Evolutionary conservation across 2,888 invertebrate genomes (phyloP), one percentile per base, ranked within the genome.

Genomic region (Leptogaster cylindrica): DNA sequence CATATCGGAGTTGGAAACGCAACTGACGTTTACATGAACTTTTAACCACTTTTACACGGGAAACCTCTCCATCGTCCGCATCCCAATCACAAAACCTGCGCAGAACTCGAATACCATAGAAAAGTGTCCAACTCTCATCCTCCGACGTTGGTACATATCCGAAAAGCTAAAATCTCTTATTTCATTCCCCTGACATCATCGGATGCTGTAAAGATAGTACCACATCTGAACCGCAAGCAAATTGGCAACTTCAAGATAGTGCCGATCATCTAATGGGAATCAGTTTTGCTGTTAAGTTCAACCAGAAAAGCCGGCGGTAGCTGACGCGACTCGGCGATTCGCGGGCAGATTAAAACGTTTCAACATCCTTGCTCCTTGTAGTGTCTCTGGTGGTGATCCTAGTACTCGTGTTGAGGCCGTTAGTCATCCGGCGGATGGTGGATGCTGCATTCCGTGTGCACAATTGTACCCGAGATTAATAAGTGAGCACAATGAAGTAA

Each of bases 171-270:
- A 8, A 18, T 52, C 52, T 52, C 52, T 52, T 52, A 52, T 52
- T 52, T 52, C 52, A 31, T 52, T 31, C 52, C 31, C 28, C 52
- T 52, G 33, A 31, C 52, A 52, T 52, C 52, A 52, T 52, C 52
- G 52, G 52, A 52, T 52, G 52, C 52, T 52, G 52, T 52, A 52
- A 52, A 52, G 52, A 52, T 52, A 52, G 52, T 6, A 52, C 52
- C 52, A 52, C 52, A 52, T 52, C 52, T 52, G 52, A 33, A 52
- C 52, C 52, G 52, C 52, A 52, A 52, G 52, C 52, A 52, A 52
- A 52, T 52, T 52, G 52, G 52, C 31, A 52, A 52, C 33, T 52
- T 52, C 52, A 33, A 52, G 52, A 52, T 52, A 52, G 52, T 31
- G 8, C 52, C 52, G 27, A 52, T 18, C 52, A 52, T 52, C 52